Evolutionary conservation across 2,888 invertebrate species (phyloP).

Genomic region (Trichopria drosophilae): DNA sequence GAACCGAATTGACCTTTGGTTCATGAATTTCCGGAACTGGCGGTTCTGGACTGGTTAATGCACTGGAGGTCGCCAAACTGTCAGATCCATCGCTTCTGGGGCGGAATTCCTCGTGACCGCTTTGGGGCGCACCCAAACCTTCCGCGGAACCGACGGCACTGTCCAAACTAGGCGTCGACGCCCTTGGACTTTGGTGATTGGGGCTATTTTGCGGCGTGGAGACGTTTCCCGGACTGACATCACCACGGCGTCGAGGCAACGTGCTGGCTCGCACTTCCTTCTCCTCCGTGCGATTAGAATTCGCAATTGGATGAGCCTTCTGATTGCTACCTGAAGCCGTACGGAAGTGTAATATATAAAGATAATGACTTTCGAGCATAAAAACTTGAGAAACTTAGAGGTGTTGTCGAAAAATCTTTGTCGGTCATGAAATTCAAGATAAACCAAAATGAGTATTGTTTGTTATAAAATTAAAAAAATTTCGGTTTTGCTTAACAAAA

Average conservation of each 20-base stretch:
- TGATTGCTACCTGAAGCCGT: constrained; percentile 40
- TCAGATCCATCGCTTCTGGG: constrained; percentile 59
- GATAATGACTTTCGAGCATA: constrained; percentile 2
- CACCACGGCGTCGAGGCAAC: constrained; percentile 57
- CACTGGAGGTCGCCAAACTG: constrained; percentile 58
- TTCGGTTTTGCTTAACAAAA: too few species aligned
- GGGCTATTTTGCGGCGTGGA: constrained; percentile 54
- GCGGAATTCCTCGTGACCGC: constrained; percentile 43
- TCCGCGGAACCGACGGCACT: constrained; percentile 68
- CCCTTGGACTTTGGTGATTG: constrained; percentile 49
- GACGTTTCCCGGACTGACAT: constrained; percentile 47
- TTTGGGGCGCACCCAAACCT: constrained; percentile 54
- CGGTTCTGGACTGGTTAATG: constrained; percentile 62
- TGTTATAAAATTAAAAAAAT: too few species aligned
- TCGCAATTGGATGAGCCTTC: constrained; percentile 42
- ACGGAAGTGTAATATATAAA: background rate
- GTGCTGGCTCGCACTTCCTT: constrained; percentile 52
- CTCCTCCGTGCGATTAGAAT: constrained; percentile 37
- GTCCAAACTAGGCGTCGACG: constrained; percentile 64
- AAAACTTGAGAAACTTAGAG: background rate
- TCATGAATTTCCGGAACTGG: constrained; percentile 59
- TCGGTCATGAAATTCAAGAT: too few species aligned
- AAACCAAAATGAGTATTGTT: too few species aligned
- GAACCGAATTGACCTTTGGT: constrained; percentile 55
- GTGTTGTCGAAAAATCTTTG: too few species aligned